Evolutionary conservation across 1,140 invertebrate genomes (phyloP).

Genomic region (Thaumatotibia leucotreta): DNA sequence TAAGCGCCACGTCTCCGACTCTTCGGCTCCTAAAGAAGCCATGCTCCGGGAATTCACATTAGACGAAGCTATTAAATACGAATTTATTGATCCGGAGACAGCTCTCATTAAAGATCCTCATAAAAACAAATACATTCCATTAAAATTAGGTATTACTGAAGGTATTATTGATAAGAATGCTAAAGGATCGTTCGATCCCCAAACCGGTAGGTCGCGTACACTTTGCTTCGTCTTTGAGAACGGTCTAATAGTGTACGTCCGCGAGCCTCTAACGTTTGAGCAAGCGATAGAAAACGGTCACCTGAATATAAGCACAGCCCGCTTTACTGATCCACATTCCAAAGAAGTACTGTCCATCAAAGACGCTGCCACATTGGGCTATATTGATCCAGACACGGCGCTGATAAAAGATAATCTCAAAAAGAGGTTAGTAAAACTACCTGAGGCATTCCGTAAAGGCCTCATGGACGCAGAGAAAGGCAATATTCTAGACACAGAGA

Average conservation of each 20-base stretch:
- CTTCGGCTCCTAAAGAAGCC: conserved; percentile 65
- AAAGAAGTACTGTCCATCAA: conserved; percentile 86
- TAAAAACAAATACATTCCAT: conserved; percentile 83
- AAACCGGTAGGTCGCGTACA: conserved; percentile 79
- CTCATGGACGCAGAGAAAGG: conserved; percentile 92
- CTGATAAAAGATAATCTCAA: conserved; percentile 92
- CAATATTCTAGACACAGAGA: conserved; percentile 88
- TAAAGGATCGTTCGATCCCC: conserved; percentile 82
- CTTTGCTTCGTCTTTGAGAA: conserved; percentile 86
- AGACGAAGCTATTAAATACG: conserved; percentile 86
- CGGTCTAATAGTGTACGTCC: conserved; percentile 82
- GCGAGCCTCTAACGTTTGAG: conserved; percentile 86
- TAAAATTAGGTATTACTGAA: conserved; percentile 84
- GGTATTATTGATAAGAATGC: conserved; percentile 82
- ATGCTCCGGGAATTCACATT: conserved; percentile 83
- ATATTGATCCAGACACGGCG: conserved; percentile 91
- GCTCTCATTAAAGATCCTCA: conserved; percentile 88
- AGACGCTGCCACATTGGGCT: conserved; percentile 88
- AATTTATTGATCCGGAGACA: conserved; percentile 85
- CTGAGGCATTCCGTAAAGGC: conserved; percentile 90
- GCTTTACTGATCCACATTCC: conserved; percentile 85
- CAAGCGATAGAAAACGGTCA: conserved; percentile 84
- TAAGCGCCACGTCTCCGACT: conserved; percentile 70
- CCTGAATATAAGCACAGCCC: conserved; percentile 84
- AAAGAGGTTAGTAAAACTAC: conserved; percentile 87